Evolutionary conservation across 1,140 invertebrate genomes (phyloP).

Genomic region (Drosophila albomicans): DNA sequence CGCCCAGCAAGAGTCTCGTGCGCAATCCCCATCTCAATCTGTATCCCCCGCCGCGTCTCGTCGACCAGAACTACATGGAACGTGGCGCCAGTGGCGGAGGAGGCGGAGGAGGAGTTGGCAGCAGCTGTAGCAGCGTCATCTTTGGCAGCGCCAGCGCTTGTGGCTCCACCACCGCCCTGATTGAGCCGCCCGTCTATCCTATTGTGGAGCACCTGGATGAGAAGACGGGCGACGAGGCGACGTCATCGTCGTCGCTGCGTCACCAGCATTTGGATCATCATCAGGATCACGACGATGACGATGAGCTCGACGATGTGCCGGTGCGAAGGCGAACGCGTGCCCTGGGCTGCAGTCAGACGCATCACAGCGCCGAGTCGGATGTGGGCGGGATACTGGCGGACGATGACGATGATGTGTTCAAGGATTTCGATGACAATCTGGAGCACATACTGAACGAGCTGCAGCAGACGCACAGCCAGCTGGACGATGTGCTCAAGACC

Average conservation of each 20-base stretch:
- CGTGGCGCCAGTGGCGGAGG: constrained; percentile 47
- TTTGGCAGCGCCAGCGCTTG: constrained; percentile 88
- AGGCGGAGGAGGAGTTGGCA: constrained; percentile 7
- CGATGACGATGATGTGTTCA: constrained; percentile 81
- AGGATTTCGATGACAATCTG: constrained; percentile 80
- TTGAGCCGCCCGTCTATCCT: constrained; percentile 89
- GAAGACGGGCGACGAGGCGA: constrained; percentile 76
- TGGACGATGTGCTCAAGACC: constrained; percentile 67
- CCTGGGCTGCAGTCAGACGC: constrained; percentile 72
- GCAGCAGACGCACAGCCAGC: constrained; percentile 68
- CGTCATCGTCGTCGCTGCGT: too few species aligned
- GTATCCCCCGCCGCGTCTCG: constrained; percentile 85
- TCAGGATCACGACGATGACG: constrained; percentile 80
- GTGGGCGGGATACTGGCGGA: constrained; percentile 73
- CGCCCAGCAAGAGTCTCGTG: constrained; percentile 88
- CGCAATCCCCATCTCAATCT: constrained; percentile 89
- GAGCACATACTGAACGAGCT: constrained; percentile 73
- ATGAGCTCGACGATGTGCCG: constrained; percentile 71
- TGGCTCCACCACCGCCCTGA: constrained; percentile 76
- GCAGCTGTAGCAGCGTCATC: constrained; percentile 86
- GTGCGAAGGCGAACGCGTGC: constrained; percentile 58
- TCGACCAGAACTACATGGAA: constrained; percentile 57
- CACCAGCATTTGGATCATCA: constrained; percentile 14
- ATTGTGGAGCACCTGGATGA: constrained; percentile 94
- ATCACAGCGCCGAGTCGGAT: constrained; percentile 76